A percentile compares a stretch with the other conserved stretches of the same genome.
Conservation (phyloP, 2,888 invertebrate genomes). For the Hedychridium roseum region DNA sequence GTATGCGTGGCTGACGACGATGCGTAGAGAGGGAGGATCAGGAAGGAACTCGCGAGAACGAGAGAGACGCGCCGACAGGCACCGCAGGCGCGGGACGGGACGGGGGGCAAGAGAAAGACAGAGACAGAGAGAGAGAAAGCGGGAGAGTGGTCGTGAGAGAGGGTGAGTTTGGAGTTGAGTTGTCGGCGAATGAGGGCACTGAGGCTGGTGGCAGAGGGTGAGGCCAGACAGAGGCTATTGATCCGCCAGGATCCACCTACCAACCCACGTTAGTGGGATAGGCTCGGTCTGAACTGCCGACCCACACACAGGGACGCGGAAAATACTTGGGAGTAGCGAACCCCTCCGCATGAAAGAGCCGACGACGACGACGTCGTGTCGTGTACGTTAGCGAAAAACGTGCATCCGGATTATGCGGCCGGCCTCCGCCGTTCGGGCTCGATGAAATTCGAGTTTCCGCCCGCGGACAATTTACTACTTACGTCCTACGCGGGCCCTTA, state of each 20-base stretch:
- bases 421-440: no score
- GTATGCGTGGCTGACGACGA: not conserved
- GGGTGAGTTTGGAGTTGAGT: slow-evolving; percentile 50
- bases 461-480: no score
- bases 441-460: no score
- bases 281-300: slow-evolving; percentile 57
- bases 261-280: slow-evolving; percentile 56
- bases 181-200: slow-evolving; percentile 58
- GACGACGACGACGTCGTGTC: not conserved
- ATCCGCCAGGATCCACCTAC: slow-evolving; percentile 58
- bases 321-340: slow-evolving; percentile 16
- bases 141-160: slow-evolving; percentile 10
- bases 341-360: not conserved
- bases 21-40: slow-evolving; percentile 2
- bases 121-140: slow-evolving; percentile 6
- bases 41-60: slow-evolving; percentile 3
- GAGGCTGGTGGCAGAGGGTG: slow-evolving; percentile 57
- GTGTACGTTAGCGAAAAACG: not conserved
- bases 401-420: not conserved
- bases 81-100: no score
- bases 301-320: slow-evolving; percentile 33
- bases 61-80: no score
- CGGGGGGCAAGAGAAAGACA: slow-evolving; percentile 24
- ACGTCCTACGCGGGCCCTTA: slow-evolving; percentile 5
- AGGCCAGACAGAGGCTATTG: slow-evolving; percentile 62